Evolutionary conservation across 2,113 vertebrate genomes (phyloP).

Genomic region (Chamaea fasciata): DNA sequence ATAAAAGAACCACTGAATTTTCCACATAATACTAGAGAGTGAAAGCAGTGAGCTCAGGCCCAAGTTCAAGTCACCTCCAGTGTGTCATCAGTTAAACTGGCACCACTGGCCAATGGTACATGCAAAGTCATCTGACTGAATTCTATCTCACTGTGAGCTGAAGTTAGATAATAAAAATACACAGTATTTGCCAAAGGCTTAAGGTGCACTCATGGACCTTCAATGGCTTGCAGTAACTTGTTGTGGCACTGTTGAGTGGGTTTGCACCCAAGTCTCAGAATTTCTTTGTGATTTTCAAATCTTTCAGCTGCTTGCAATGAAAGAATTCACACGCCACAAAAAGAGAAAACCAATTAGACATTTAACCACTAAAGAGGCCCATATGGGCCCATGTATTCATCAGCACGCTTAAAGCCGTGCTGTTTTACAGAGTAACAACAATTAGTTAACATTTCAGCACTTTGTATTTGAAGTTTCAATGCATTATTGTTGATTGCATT

Average conservation of each 20-base stretch:
- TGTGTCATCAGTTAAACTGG: not conserved
- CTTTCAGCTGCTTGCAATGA: not conserved
- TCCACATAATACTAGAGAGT: not conserved
- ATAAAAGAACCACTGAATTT: not conserved
- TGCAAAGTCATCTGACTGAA: not conserved
- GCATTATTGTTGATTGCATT: not conserved
- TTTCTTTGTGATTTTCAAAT: not conserved
- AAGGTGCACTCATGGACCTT: not conserved
- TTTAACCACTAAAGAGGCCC: not conserved
- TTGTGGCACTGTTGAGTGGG: not conserved
- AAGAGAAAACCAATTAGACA: not conserved
- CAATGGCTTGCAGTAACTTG: not conserved
- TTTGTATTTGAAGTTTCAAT: not conserved
- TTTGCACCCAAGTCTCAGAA: rapidly evolving
- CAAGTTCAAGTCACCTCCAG: not conserved
- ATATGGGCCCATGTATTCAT: not conserved
- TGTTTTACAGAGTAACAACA: not conserved
- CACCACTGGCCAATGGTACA: not conserved
- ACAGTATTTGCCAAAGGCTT: not conserved
- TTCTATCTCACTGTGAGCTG: not conserved
- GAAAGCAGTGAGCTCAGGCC: not conserved
- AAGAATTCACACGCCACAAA: not conserved
- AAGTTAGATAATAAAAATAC: not conserved
- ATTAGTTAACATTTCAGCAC: not conserved
- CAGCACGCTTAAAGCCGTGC: not conserved